These are phyloP conservation scores for Pseudomyrmex dendroicus DNA, from an alignment of 1,140 invertebrate species.

Conservation along the genomic window DNA sequence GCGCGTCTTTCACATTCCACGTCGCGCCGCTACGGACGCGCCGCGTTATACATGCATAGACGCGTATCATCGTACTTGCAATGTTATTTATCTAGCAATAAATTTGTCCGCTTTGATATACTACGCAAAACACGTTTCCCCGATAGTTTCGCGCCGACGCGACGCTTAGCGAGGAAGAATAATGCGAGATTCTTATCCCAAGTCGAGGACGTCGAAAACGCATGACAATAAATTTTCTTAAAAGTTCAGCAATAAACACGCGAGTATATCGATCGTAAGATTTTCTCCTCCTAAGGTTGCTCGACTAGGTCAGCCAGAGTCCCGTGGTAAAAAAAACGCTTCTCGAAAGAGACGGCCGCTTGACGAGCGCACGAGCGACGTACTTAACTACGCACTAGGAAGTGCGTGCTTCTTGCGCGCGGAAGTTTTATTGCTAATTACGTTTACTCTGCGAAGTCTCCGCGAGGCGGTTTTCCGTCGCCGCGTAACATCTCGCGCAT, in stretches of 20 bases:
- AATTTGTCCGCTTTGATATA: conserved; percentile 67
- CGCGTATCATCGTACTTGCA: conserved; percentile 42
- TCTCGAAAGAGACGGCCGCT: neutral
- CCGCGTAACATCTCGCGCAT: neutral
- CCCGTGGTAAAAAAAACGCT: neutral
- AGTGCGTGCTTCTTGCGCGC: conserved; percentile 16
- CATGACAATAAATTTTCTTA: conserved; percentile 62
- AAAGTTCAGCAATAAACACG: conserved; percentile 56
- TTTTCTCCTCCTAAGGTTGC: conserved; percentile 28
- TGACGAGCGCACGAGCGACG: conserved; percentile 15
- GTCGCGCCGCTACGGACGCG: conserved; percentile 29
- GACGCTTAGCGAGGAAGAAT: conserved; percentile 30
- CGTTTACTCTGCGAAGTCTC: conserved; percentile 24
- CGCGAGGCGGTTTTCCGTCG: conserved; percentile 30
- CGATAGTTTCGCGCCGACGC: conserved; percentile 63
- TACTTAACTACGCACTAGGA: conserved; percentile 22
- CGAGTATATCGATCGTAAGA: conserved; percentile 63
- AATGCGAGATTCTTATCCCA: conserved; percentile 18
- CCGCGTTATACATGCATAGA: conserved; percentile 23
- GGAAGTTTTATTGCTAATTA: conserved; percentile 66
- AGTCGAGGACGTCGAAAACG: conserved; percentile 35
- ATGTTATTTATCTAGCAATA: conserved; percentile 71
- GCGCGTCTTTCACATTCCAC: conserved; percentile 65
- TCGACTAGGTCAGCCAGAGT: conserved; percentile 54
- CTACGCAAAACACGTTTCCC: conserved; percentile 64